Conservation (phyloP, 2,888 invertebrate species). For the Eupithecia inturbata region DNA sequence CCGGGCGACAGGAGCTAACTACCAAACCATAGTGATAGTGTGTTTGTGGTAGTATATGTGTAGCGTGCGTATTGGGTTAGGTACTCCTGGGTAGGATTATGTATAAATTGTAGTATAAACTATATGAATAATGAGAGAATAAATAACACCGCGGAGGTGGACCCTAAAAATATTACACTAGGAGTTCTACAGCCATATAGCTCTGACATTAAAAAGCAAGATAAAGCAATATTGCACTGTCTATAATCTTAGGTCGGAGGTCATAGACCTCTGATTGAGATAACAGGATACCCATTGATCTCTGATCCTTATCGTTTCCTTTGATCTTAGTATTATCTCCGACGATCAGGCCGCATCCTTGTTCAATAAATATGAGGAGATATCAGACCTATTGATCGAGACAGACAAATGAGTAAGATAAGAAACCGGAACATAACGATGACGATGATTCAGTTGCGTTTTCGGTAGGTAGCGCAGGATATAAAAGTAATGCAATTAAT, state of each 20-base stretch:
- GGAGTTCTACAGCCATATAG: background rate
- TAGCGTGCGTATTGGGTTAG: too few relatives aligned
- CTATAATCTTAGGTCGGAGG: conserved; percentile 25
- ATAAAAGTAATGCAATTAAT: background rate
- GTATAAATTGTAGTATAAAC: too few relatives aligned
- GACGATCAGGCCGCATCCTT: background rate
- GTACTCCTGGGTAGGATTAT: too few relatives aligned
- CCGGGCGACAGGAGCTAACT: too few relatives aligned
- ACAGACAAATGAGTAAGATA: background rate
- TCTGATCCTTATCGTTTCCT: conserved; percentile 30
- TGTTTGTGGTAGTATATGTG: too few relatives aligned
- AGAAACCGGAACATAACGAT: background rate
- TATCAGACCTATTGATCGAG: background rate
- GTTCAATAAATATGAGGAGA: background rate
- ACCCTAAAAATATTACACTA: background rate
- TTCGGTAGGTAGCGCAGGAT: background rate
- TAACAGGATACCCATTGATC: conserved; percentile 28
- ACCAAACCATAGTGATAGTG: too few relatives aligned
- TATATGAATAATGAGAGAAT: too few relatives aligned
- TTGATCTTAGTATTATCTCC: conserved; percentile 23
- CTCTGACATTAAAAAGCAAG: conserved; percentile 4
- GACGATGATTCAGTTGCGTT: background rate
- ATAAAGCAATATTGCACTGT: conserved; percentile 26
- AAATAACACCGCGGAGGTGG: background rate
- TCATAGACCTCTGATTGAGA: conserved; percentile 16